phyloP scores from a whole-genome alignment of 2,113 vertebrate species.

The Irena cyanogastra region DNA sequence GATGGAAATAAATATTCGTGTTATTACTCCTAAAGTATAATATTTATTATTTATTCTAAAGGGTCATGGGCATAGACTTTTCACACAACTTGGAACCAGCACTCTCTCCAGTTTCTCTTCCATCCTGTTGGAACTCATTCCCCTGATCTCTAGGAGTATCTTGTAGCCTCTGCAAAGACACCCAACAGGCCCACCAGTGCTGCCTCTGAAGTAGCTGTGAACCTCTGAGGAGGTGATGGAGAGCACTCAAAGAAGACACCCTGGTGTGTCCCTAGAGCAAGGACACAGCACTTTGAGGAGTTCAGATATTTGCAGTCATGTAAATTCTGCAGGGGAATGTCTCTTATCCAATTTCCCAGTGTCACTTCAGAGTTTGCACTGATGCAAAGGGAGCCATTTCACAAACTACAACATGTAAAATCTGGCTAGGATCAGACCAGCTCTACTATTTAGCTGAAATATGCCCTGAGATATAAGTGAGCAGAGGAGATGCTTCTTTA shows the following conservation, averaged over 20 bases:
- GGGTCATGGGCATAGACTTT: not conserved
- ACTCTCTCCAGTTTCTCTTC: not conserved
- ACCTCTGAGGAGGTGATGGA: not conserved
- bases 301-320: not conserved
- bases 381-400: slow-evolving; percentile 20
- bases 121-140: not conserved
- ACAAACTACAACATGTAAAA: not conserved
- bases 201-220: not conserved
- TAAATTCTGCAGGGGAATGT: not conserved
- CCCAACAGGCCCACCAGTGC: not conserved
- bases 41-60: not conserved
- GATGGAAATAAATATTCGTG: not conserved
- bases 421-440: not conserved
- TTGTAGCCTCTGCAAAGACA: not conserved
- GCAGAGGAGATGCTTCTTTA: not conserved
- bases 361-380: slow-evolving; percentile 3
- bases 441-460: slow-evolving; percentile 24
- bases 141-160: not conserved
- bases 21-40: not conserved
- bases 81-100: not conserved
- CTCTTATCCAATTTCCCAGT: not conserved
- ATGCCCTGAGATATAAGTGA: not conserved
- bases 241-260: not conserved
- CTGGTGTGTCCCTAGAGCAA: not conserved
- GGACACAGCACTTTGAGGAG: not conserved